Evolutionary conservation across 2,888 invertebrate species (phyloP), one percentile per base, ranked within the genome.

Genomic region (Yponomeuta cagnagella): DNA sequence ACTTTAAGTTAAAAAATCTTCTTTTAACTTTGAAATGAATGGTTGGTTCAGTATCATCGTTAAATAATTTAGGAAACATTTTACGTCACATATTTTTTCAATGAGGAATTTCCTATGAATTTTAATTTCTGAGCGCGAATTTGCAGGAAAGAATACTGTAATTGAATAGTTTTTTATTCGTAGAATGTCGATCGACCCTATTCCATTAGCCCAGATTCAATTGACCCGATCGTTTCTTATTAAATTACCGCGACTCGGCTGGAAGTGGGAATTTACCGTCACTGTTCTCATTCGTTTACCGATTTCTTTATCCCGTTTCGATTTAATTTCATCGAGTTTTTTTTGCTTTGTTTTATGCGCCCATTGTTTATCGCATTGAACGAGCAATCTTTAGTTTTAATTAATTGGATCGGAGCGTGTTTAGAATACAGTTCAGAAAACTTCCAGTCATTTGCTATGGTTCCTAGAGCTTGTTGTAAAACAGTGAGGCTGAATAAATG

Each of bases 201-300:
- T 65, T 65, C 52, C 5, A 58, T 58, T 58, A 58, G 67, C 9
- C 37, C n/a, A 2, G 67, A 67, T 67, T n/a, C 67, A 37, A 67
- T 67, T 67, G 67, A 43, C 64, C 64, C 43, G 67, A 67, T 67
- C 67, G 67, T 67, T 67, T 67, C 67, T 67, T 67, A 67, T 67
- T 67, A 67, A 67, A 67, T 67, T 67, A 67, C 67, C 31, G 37
- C 15, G 33, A 67, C n/a, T 67, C 67, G 67, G 67, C 9, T 15
- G 33, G 5, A 67, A 67, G 67, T 67, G 67, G 37, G 67, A 67
- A 67, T 67, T 67, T 37, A 43, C 67, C 67, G 67, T 67, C 67
- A 67, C 33, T 67, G 67, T 67, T 67, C 67, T n/a, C 67, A 65
- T 65, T 65, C 65, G 65, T 65, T 65, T 65, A 65, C 30, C 10